Evolutionary conservation across 2,888 invertebrate species (phyloP).

Genomic region (Mayetiola destructor): DNA sequence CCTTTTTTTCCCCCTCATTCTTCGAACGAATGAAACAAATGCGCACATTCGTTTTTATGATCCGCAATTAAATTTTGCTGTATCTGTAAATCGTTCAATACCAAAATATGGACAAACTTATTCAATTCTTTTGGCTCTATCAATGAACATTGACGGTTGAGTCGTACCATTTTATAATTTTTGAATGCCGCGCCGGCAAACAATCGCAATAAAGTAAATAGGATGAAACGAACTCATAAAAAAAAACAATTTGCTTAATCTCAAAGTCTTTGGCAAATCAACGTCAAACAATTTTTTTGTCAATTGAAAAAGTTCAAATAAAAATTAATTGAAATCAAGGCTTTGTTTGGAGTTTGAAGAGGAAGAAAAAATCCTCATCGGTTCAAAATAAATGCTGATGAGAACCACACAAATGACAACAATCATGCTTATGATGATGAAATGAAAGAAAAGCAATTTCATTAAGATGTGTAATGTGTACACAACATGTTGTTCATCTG

Average conservation of each 20-base stretch:
- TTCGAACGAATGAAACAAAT: no score
- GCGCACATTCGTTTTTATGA: no score
- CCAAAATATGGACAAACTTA: no score
- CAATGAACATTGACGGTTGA: no score
- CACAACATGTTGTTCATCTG: no score
- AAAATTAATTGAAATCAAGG: slow-evolving; percentile 8
- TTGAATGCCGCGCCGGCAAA: slow-evolving; percentile 10
- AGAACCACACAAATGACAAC: background rate
- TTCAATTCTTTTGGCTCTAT: no score
- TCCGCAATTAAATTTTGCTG: no score
- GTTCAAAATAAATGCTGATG: background rate
- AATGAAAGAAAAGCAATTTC: slow-evolving; percentile 3
- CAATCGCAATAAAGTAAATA: background rate
- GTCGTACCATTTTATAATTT: no score
- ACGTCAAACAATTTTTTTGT: background rate
- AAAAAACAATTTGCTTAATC: slow-evolving; percentile 2
- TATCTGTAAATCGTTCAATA: no score
- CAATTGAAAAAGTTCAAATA: no score
- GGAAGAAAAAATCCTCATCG: background rate
- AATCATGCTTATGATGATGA: background rate
- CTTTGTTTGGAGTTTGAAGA: background rate
- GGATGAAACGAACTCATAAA: background rate
- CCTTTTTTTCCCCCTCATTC: no score
- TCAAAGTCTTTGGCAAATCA: background rate
- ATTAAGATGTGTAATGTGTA: slow-evolving; percentile 2